Conservation (phyloP, 2,113 vertebrate genomes). For the Antechinus flavipes region DNA sequence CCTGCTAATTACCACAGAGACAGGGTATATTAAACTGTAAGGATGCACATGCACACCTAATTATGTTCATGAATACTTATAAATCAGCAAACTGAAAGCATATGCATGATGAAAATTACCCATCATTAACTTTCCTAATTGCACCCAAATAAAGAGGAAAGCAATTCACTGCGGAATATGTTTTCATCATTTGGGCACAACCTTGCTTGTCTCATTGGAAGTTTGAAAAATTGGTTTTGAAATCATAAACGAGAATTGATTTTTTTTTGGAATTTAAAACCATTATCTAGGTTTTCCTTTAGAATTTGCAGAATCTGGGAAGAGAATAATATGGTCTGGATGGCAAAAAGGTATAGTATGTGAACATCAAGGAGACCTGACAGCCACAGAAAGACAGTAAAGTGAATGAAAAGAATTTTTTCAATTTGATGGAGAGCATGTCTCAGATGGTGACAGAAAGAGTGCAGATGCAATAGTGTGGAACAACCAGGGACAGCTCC, state of each 20-base stretch:
- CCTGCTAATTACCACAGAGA: conserved; percentile 71
- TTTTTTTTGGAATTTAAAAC: conserved; percentile 65
- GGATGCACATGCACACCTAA: conserved; percentile 79
- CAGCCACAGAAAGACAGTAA: conserved; percentile 37
- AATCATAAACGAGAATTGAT: conserved; percentile 65
- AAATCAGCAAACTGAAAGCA: conserved; percentile 77
- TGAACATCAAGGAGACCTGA: background rate
- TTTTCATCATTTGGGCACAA: conserved; percentile 75
- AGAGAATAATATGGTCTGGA: conserved; percentile 44
- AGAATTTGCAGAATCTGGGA: conserved; percentile 33
- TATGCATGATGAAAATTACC: conserved; percentile 79
- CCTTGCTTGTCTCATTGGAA: conserved; percentile 73
- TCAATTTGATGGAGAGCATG: conserved; percentile 62
- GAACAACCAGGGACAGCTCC: conserved; percentile 71
- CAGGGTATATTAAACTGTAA: conserved; percentile 75
- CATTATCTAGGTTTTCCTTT: conserved; percentile 34
- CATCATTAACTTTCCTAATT: conserved; percentile 81
- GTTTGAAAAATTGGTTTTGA: conserved; percentile 75
- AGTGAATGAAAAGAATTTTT: conserved; percentile 65
- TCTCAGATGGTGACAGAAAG: conserved; percentile 59
- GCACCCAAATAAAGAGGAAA: conserved; percentile 76
- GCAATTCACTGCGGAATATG: conserved; percentile 72
- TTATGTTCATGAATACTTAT: conserved; percentile 80
- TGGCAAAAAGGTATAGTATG: conserved; percentile 50
- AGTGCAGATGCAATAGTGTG: conserved; percentile 43